Conservation (phyloP, 2,113 vertebrate species). For the Spermophilus dauricus region DNA sequence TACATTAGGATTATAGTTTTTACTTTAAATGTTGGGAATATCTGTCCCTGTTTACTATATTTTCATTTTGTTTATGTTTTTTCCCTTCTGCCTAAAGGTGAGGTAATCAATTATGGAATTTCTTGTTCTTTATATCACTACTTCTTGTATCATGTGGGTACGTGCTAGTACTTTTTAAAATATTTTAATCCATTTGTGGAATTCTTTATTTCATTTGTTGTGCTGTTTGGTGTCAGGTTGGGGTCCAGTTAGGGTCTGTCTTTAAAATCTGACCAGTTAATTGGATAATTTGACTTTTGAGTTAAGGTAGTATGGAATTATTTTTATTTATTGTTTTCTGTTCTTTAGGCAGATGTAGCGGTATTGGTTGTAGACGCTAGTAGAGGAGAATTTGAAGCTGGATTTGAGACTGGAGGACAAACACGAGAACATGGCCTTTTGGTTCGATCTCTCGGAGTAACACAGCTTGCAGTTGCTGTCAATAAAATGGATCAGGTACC, state of each 20-base stretch:
- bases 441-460: constrained; percentile 98
- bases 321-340: constrained; percentile 7
- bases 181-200: not conserved
- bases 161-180: not conserved
- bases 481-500: constrained; percentile 99
- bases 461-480: constrained; percentile 97
- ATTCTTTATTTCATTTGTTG: constrained; percentile 45
- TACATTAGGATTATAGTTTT: not conserved
- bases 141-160: not conserved
- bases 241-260: not conserved
- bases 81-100: not conserved
- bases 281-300: not conserved
- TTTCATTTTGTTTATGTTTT: constrained; percentile 45
- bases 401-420: constrained; percentile 98
- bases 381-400: constrained; percentile 98
- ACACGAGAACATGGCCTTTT: constrained; percentile 97
- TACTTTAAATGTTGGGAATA: not conserved
- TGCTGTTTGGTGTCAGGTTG: constrained; percentile 45
- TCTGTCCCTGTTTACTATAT: not conserved
- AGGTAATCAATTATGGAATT: not conserved
- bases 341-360: constrained; percentile 95
- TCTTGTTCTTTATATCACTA: not conserved
- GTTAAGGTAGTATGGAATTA: not conserved
- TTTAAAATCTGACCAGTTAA: constrained; percentile 52
- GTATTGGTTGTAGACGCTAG: constrained; percentile 97